Evolutionary conservation across 2,888 invertebrate species (phyloP).

Genomic region (Merodon equestris): DNA sequence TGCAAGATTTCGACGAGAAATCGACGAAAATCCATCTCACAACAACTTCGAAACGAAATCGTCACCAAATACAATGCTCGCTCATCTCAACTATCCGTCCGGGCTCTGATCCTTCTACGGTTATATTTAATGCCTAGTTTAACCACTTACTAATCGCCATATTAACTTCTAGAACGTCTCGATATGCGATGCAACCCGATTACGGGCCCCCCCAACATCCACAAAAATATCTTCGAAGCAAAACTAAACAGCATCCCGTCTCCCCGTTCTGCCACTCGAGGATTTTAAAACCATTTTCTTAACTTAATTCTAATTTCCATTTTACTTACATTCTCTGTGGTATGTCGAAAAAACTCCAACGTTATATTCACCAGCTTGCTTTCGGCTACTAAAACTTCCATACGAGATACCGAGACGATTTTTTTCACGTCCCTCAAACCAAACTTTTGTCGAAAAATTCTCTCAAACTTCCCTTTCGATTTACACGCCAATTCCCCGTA

Average conservation of each 20-base stretch:
- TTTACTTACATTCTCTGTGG: too few species aligned
- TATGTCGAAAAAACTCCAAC: too few species aligned
- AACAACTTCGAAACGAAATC: constrained; percentile 27
- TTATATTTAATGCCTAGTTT: background rate
- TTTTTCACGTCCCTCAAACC: constrained; percentile 5
- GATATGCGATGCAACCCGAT: constrained; percentile 23
- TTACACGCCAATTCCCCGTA: constrained; percentile 24
- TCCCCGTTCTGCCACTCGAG: too few species aligned
- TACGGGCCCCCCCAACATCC: constrained; percentile 8
- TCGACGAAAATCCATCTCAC: constrained; percentile 37
- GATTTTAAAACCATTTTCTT: too few species aligned
- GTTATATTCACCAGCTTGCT: too few species aligned
- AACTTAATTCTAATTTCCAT: too few species aligned
- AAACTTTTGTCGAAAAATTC: constrained; percentile 1
- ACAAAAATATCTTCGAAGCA: too few species aligned
- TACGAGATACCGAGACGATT: constrained; percentile 13
- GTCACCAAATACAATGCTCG: constrained; percentile 3
- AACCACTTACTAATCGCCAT: constrained; percentile 16
- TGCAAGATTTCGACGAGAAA: background rate
- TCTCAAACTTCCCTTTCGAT: constrained; percentile 24
- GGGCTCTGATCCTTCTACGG: too few species aligned
- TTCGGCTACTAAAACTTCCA: too few species aligned
- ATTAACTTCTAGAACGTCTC: constrained; percentile 1
- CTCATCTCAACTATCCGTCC: too few species aligned
- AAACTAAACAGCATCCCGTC: too few species aligned